A percentile compares a stretch with the other conserved stretches of the same genome.
phyloP scores from a whole-genome alignment of 2,113 vertebrate genomes.

The Pseudorectes ferrugineus region DNA sequence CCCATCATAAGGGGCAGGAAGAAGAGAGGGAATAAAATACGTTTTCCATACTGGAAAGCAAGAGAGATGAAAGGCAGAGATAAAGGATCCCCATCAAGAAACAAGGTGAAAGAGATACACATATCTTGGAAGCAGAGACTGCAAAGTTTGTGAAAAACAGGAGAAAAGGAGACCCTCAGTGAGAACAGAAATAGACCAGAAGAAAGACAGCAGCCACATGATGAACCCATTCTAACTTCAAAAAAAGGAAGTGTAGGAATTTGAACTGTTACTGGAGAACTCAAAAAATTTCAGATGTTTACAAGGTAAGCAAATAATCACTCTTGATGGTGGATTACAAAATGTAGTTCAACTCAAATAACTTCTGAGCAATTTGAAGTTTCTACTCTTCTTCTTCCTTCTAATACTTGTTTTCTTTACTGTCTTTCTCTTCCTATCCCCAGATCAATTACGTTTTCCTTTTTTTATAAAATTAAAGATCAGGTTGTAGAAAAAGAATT shows the following conservation, averaged over 20 bases:
- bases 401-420: background rate
- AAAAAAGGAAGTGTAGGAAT: background rate
- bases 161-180: background rate
- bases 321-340: background rate
- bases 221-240: background rate
- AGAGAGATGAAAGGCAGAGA: conserved; percentile 30
- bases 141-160: background rate
- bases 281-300: background rate
- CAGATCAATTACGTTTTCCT: background rate
- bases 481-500: background rate
- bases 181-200: background rate
- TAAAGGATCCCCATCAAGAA: background rate
- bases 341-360: background rate
- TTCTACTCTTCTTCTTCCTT: background rate
- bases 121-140: background rate
- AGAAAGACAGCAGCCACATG: background rate
- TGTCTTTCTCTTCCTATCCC: background rate
- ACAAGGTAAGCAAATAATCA: background rate
- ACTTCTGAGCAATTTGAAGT: background rate
- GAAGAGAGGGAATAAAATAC: background rate
- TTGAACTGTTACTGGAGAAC: background rate
- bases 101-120: background rate
- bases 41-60: background rate
- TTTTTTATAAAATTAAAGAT: background rate
- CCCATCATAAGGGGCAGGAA: background rate